phyloP scores from a whole-genome alignment of 2,797 vertebrate species.

The Gallinago solitaria region DNA sequence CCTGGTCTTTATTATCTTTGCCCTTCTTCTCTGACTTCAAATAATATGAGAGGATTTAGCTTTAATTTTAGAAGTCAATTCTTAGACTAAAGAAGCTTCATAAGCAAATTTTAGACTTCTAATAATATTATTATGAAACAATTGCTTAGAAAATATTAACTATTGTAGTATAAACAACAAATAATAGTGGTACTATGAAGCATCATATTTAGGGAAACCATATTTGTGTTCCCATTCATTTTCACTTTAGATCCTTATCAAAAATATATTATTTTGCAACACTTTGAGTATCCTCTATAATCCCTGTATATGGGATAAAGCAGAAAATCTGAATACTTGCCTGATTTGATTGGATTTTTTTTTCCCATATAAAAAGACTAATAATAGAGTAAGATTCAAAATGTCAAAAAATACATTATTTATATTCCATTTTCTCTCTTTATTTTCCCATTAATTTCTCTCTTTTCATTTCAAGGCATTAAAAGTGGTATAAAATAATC shows the following conservation, averaged over 20 bases:
- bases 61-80: slow-evolving; percentile 31
- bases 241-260: not conserved
- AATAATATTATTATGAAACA: slow-evolving; percentile 17
- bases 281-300: slow-evolving; percentile 1
- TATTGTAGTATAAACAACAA: not conserved
- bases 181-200: not conserved
- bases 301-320: not conserved
- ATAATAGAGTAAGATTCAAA: slow-evolving; percentile 41
- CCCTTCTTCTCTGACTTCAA: not conserved
- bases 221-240: not conserved
- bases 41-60: slow-evolving; percentile 13
- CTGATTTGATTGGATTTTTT: slow-evolving; percentile 34
- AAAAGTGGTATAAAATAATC: slow-evolving; percentile 58
- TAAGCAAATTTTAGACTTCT: slow-evolving; percentile 17
- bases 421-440: slow-evolving; percentile 50
- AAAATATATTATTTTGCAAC: not conserved
- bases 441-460: slow-evolving; percentile 56
- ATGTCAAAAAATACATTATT: slow-evolving; percentile 30
- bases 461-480: slow-evolving; percentile 51
- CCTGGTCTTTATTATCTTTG: not conserved
- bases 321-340: slow-evolving; percentile 14
- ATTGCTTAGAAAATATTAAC: not conserved
- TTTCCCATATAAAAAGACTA: slow-evolving; percentile 23
- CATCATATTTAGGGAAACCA: not conserved
- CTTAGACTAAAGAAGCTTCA: not conserved